Conservation (phyloP, 37 sponge, comb jelly and placozoan species). For the Ianthella basta region DNA sequence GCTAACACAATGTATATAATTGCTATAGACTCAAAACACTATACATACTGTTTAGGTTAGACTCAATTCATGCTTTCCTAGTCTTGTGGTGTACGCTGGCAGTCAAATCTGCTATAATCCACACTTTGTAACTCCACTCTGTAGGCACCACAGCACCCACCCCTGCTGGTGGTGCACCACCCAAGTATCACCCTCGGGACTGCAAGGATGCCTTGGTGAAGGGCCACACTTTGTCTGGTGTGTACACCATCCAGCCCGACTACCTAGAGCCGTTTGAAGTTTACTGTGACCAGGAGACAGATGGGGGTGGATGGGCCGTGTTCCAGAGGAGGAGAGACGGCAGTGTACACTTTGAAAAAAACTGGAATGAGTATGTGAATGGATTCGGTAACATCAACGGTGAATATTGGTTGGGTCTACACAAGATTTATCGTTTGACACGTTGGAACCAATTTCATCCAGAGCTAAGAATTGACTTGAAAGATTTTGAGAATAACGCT, state of each 20-base stretch:
- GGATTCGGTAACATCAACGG: conserved; percentile 8
- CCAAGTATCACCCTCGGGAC: not conserved
- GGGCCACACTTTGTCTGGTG: conserved; percentile 17
- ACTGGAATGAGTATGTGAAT: not conserved
- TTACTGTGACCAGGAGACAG: conserved; percentile 1
- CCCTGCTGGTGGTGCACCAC: not conserved
- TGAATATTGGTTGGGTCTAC: not conserved
- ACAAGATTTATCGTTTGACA: conserved; percentile 15
- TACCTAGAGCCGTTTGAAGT: not conserved
- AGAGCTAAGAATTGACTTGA: conserved; percentile 5
- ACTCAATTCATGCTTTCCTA: no score
- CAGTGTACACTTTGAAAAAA: not conserved
- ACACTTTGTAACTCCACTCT: no score
- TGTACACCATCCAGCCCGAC: conserved; percentile 9
- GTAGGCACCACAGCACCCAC: no score
- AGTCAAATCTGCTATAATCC: no score
- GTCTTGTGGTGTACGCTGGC: no score
- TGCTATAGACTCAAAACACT: no score
- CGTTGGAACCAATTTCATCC: not conserved
- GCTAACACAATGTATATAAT: no score
- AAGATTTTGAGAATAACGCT: not conserved
- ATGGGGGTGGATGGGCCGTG: conserved; percentile 17
- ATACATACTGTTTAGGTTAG: no score
- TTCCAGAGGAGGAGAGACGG: conserved; percentile 24
- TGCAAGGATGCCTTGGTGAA: not conserved